These are phyloP conservation scores for Tychaedon coryphoeus DNA, from an alignment of 2,113 vertebrate genomes.

Conservation along the genomic window DNA sequence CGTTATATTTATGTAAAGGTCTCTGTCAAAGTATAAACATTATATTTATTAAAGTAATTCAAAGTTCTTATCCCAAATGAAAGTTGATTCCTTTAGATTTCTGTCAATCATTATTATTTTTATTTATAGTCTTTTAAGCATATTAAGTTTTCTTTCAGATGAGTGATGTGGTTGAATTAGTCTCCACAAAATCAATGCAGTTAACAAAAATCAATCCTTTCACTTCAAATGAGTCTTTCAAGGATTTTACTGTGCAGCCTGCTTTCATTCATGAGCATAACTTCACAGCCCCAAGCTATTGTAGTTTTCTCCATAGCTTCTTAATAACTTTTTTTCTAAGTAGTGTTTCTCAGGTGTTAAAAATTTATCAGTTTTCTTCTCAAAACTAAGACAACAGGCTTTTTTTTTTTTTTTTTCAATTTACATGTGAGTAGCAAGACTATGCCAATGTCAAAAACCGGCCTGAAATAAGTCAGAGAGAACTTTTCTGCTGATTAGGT, in stretches of 20 bases:
- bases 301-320: background rate
- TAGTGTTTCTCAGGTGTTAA: background rate
- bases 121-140: background rate
- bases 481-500: background rate
- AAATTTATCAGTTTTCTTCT: background rate
- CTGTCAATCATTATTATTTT: background rate
- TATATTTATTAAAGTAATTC: background rate
- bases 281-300: background rate
- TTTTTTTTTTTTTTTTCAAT: background rate
- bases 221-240: background rate
- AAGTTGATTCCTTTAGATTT: background rate
- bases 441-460: background rate
- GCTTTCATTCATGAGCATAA: background rate
- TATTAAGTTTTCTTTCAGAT: background rate
- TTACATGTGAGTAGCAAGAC: background rate
- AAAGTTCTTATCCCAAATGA: background rate
- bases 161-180: background rate
- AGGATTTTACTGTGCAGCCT: background rate
- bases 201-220: conserved; percentile 6
- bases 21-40: background rate
- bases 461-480: background rate
- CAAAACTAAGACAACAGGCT: background rate
- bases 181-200: conserved; percentile 1
- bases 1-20: background rate
- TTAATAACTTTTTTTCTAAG: background rate